Conservation (phyloP, 2,888 invertebrate genomes). For the Tenthredo distinguenda region DNA sequence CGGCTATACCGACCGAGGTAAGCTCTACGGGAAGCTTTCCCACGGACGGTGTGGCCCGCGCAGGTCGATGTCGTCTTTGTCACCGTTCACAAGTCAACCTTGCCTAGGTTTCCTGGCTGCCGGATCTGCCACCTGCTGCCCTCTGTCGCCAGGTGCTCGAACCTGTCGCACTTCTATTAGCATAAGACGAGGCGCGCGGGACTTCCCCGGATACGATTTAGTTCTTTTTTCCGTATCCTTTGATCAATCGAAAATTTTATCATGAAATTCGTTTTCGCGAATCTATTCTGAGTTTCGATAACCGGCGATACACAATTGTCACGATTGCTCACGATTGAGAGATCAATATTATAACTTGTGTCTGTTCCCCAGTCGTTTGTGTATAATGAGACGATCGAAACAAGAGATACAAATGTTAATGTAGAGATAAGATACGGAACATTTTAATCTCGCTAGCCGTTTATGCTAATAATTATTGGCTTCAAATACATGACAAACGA, state of each 20-base stretch:
- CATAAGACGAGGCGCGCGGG: conserved; percentile 20
- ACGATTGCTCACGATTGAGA: background rate
- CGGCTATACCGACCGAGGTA: conserved; percentile 47
- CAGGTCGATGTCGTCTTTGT: conserved; percentile 50
- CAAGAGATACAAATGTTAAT: conserved; percentile 35
- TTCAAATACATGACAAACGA: background rate
- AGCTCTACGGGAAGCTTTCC: conserved; percentile 55
- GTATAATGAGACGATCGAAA: conserved; percentile 26
- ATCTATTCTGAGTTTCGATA: background rate
- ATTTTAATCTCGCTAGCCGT: conserved; percentile 4
- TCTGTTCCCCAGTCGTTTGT: background rate
- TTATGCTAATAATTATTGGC: conserved; percentile 15
- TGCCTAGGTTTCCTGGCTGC: conserved; percentile 31
- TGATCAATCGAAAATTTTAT: background rate
- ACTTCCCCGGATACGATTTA: background rate
- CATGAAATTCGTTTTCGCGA: background rate
- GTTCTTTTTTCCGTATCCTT: background rate
- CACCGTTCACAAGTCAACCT: conserved; percentile 42
- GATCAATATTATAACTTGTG: conserved; percentile 2
- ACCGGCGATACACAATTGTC: background rate
- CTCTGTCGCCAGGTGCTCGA: conserved; percentile 61
- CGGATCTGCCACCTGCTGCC: conserved; percentile 74
- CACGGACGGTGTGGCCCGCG: conserved; percentile 56
- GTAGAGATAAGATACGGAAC: background rate
- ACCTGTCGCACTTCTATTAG: conserved; percentile 39